phyloP scores from a whole-genome alignment of 2,888 invertebrate species.

The Cerceris ruficornis region DNA sequence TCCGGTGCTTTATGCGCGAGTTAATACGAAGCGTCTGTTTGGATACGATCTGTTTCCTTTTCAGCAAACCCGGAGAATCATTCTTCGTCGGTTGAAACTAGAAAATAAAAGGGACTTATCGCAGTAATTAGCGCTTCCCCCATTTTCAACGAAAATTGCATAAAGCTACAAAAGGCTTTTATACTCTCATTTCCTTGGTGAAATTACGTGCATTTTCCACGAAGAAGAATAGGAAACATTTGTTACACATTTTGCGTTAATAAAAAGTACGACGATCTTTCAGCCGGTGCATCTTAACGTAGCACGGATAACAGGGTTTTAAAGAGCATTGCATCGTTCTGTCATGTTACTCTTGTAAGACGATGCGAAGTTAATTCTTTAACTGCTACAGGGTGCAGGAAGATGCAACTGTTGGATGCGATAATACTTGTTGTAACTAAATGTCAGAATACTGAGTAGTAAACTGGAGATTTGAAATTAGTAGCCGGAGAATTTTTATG shows the following conservation, averaged over 20 bases:
- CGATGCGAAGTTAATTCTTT: no score
- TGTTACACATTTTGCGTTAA: background rate
- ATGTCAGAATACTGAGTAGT: no score
- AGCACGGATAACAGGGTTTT: no score
- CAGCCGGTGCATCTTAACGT: background rate
- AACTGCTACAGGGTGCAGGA: no score
- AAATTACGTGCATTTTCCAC: background rate
- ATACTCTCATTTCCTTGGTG: conserved; percentile 1
- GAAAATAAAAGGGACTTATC: background rate
- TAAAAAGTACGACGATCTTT: background rate
- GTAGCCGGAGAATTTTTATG: no score
- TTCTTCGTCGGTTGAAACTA: background rate
- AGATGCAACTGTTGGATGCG: no score
- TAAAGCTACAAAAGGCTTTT: background rate
- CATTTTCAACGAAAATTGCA: background rate
- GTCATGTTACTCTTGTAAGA: no score
- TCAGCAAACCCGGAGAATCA: background rate
- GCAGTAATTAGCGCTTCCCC: conserved; percentile 4
- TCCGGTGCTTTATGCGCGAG: background rate
- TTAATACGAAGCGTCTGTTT: no score
- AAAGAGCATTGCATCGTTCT: no score
- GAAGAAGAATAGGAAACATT: background rate
- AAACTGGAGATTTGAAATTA: no score
- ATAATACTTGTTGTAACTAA: no score
- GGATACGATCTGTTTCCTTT: no score